Evolutionary conservation across 92 coral and sea anemone species (phyloP).

Genomic region (Ricordea florida): DNA sequence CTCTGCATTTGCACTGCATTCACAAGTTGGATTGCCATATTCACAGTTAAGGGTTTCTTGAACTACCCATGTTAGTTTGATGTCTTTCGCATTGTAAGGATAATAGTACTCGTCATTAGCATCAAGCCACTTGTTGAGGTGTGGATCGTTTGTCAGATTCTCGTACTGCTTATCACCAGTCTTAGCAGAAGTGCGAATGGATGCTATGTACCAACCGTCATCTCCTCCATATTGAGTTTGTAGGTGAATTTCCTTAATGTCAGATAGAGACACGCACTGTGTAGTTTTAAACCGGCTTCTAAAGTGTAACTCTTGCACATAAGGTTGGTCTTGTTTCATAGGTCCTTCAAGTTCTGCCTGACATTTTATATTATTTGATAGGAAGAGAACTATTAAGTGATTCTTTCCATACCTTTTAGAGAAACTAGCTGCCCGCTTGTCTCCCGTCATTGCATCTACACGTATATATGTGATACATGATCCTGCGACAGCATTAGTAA

Average conservation of each 20-base stretch:
- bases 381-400: background rate
- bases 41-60: background rate
- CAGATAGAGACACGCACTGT: slow-evolving; percentile 13
- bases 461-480: slow-evolving; percentile 17
- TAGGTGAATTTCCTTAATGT: slow-evolving; percentile 5
- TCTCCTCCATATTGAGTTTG: background rate
- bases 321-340: background rate
- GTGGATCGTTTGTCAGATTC: slow-evolving; percentile 17
- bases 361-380: slow-evolving; percentile 1
- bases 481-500: slow-evolving; percentile 10
- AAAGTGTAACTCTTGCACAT: slow-evolving; percentile 14
- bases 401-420: background rate
- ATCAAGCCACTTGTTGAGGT: slow-evolving; percentile 9
- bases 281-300: slow-evolving; percentile 1
- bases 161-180: background rate
- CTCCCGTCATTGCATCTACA: slow-evolving; percentile 6
- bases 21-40: slow-evolving; percentile 21
- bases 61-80: slow-evolving; percentile 10
- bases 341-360: slow-evolving; percentile 28
- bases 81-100: slow-evolving; percentile 7
- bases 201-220: slow-evolving; percentile 22
- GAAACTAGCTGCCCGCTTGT: background rate
- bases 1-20: background rate
- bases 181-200: slow-evolving; percentile 8
- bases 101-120: background rate